Evolutionary conservation across 2,888 invertebrate species (phyloP).

Genomic region (Epinotia brunnichana): DNA sequence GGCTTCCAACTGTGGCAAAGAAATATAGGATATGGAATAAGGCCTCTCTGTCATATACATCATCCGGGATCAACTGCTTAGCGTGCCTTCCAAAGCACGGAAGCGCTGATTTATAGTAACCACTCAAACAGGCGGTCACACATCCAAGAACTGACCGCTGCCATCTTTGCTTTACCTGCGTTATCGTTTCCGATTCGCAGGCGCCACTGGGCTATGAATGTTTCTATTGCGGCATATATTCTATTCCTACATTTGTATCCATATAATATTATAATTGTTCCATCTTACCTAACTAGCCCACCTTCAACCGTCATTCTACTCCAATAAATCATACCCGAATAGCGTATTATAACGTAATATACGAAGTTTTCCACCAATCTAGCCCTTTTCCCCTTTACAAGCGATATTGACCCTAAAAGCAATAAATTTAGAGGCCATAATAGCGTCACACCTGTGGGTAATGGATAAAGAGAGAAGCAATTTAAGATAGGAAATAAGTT

Average conservation of each 20-base stretch:
- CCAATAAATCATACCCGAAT: conserved; percentile 45
- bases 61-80: too few species aligned
- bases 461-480: conserved; percentile 40
- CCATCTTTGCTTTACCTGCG: too few species aligned
- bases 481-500: conserved; percentile 44
- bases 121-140: too few species aligned
- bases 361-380: conserved; percentile 45
- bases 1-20: too few species aligned
- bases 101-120: too few species aligned
- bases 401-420: conserved; percentile 42
- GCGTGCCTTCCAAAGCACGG: too few species aligned
- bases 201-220: too few species aligned
- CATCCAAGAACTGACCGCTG: too few species aligned
- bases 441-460: conserved; percentile 43
- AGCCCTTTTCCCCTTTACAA: conserved; percentile 34
- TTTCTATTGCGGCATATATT: too few species aligned
- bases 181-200: too few species aligned
- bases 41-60: too few species aligned
- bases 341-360: conserved; percentile 45
- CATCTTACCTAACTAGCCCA: conserved; percentile 2
- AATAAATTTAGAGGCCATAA: conserved; percentile 42
- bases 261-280: conserved; percentile 11
- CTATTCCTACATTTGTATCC: neutral
- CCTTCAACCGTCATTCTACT: conserved; percentile 32
- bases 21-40: too few species aligned